Percentiles rank a stretch among this genome's conserved stretches.
These are phyloP conservation scores for Psammodynastes pulverulentus DNA, from an alignment of 2,113 vertebrate species.

Conservation along the genomic window DNA sequence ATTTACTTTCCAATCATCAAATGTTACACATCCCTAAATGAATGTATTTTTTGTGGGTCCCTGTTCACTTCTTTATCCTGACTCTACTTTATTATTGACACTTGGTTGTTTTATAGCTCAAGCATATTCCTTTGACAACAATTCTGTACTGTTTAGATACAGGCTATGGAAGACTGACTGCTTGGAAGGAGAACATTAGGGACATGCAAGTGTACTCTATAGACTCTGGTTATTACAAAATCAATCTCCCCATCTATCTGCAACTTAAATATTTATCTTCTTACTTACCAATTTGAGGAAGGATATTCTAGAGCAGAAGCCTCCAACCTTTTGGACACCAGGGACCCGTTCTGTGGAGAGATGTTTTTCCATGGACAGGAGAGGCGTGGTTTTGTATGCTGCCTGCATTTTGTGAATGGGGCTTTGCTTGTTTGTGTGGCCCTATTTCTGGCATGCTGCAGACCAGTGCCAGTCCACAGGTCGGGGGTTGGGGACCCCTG, in stretches of 20 bases:
- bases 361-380: too few relatives aligned
- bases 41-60: neutral
- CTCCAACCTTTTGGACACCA: too few relatives aligned
- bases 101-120: neutral
- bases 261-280: neutral
- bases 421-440: too few relatives aligned
- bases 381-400: too few relatives aligned
- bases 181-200: neutral
- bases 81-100: neutral
- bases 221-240: neutral
- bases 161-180: neutral
- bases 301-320: neutral
- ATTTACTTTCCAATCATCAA: neutral
- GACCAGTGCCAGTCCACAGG: too few relatives aligned
- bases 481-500: too few relatives aligned
- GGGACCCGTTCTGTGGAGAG: too few relatives aligned
- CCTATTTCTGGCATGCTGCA: too few relatives aligned
- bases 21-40: neutral
- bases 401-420: too few relatives aligned
- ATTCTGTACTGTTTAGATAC: neutral
- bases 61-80: neutral
- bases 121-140: neutral
- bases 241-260: neutral
- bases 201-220: neutral
- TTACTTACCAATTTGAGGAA: neutral